Conservation (phyloP, 2,113 vertebrate genomes). For the Lampris megalopsis region DNA sequence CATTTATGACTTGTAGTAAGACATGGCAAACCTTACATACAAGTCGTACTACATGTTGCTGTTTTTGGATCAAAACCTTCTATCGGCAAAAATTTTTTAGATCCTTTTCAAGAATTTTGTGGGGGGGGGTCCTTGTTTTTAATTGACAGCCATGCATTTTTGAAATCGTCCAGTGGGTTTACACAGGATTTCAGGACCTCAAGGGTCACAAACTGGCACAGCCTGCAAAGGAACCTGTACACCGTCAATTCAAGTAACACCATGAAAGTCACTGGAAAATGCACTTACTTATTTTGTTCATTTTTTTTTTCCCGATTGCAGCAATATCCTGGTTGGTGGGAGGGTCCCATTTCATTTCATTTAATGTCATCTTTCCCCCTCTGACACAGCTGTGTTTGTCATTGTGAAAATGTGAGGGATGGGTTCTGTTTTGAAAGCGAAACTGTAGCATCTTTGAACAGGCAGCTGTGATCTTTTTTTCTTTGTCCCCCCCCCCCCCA, state of each 20-base stretch:
- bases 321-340: background rate
- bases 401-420: slow-evolving; percentile 25
- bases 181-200: slow-evolving; percentile 19
- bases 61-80: slow-evolving; percentile 26
- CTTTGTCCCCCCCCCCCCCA: slow-evolving; percentile 27
- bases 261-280: background rate
- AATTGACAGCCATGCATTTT: background rate
- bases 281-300: no score
- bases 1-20: background rate
- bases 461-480: slow-evolving; percentile 77
- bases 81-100: background rate
- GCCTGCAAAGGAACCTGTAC: background rate
- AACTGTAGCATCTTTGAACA: slow-evolving; percentile 81
- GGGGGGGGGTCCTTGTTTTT: background rate
- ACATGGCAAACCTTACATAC: background rate
- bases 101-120: no score
- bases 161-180: background rate
- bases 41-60: slow-evolving; percentile 17
- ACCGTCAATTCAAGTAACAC: background rate
- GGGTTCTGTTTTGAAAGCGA: slow-evolving; percentile 59
- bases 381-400: slow-evolving; percentile 8
- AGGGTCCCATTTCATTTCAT: background rate
- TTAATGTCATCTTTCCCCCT: background rate
- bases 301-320: slow-evolving; percentile 16
- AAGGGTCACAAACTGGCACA: background rate